Percentiles rank a stretch among this genome's conserved stretches.
Evolutionary conservation across 2,888 invertebrate genomes (phyloP).

Genomic region (Branchellion lobata): DNA sequence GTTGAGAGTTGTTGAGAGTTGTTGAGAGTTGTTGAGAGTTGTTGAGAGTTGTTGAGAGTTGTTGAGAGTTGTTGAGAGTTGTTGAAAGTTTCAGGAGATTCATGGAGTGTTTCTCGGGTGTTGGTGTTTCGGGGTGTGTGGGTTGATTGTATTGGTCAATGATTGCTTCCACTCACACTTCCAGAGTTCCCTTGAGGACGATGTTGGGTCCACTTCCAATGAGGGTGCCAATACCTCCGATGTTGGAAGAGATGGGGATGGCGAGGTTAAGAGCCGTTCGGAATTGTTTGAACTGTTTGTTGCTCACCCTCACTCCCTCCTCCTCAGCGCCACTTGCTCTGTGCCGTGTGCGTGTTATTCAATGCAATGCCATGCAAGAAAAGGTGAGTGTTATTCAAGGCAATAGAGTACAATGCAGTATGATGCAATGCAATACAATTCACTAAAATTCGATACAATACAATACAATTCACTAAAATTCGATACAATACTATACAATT

Average conservation of each 20-base stretch:
- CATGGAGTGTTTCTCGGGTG: neutral
- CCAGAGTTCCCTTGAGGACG: slow-evolving; percentile 60
- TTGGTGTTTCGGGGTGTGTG: neutral
- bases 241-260: slow-evolving; percentile 54
- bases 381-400: neutral
- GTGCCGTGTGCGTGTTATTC: neutral
- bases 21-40: no score
- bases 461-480: no score
- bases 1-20: no score
- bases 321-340: neutral
- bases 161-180: slow-evolving; percentile 51
- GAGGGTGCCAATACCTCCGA: slow-evolving; percentile 62
- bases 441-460: no score
- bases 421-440: no score
- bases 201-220: slow-evolving; percentile 63
- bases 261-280: slow-evolving; percentile 45
- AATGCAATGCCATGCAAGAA: neutral
- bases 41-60: no score
- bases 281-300: slow-evolving; percentile 43
- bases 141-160: no score
- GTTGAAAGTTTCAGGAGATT: neutral
- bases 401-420: no score
- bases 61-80: neutral
- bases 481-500: no score
- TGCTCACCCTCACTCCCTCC: slow-evolving; percentile 14